Base-by-base conservation (phyloP, 2,113 vertebrate genomes). In the Hystrix cristata region DNA sequence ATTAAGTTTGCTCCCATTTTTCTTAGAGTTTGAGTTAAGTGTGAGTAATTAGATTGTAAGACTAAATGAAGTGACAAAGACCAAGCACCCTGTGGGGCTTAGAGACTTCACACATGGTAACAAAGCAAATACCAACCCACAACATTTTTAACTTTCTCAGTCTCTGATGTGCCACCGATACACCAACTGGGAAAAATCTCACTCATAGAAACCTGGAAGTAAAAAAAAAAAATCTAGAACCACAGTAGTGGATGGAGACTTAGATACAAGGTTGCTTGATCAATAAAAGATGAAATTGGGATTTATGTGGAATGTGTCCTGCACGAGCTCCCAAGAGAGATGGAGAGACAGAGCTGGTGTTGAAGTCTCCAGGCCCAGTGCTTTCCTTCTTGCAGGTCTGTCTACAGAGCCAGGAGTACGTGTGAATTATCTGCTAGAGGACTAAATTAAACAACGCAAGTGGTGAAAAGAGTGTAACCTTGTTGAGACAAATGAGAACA, bases 1-100 rank as follows among this genome's bases (percentile, higher is more conserved):
- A 79, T 79, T 21, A 91, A 93, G 18, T 83, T 69, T 76, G 14
- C 80, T 95, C 79, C 64, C 16, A 29, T 88, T 95, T 96, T 83
- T 91, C 87, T 78, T 2, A 18, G 71, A 76, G 15, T 96, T 94
- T 86, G 25, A 93, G 46, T 48, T 79, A 92, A 89, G 74, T 57
- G 19, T 87, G 53, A 25, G 21, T 60, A 65, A 83, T 95, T 67
- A 89, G 65, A 60, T 62, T 85, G 2, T 71, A 86, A 83, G 72
- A 83, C 55, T 27, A 27, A 14, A 59, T 60, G 55, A 88, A 92
- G 7, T 64, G 80, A 91, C 48, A 82, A 53, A 87, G 38, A 69
- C 71, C 91, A 13, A 86, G 13, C 1, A 7, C 34, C 59, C 3
- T 13, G 21, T 9, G 64, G 25, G 4, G 21, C 27, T 84, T 43